phyloP scores from a whole-genome alignment of 2,888 invertebrate species.

The Trissolcus japonicus region DNA sequence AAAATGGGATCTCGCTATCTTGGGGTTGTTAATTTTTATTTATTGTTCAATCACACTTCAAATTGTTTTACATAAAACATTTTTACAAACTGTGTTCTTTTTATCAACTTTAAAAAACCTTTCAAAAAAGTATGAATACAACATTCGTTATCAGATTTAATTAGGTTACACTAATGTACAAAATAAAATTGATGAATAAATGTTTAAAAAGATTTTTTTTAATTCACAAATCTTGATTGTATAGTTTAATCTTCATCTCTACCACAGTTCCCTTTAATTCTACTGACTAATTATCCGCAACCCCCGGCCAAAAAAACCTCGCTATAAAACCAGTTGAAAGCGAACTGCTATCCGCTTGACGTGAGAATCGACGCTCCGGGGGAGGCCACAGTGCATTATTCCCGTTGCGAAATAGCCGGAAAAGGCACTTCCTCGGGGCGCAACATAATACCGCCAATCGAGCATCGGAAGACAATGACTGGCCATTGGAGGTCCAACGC shows the following conservation, averaged over 20 bases:
- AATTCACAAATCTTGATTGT: too few relatives aligned
- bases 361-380: constrained; percentile 28
- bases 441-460: constrained; percentile 50
- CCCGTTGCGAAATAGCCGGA: constrained; percentile 46
- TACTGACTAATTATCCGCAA: constrained; percentile 21
- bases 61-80: too few relatives aligned
- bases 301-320: constrained; percentile 1
- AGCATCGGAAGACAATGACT: constrained; percentile 50
- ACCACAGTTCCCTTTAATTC: constrained; percentile 2
- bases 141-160: too few relatives aligned
- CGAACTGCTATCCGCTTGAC: constrained; percentile 12
- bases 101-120: too few relatives aligned
- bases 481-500: constrained; percentile 52
- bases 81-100: too few relatives aligned
- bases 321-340: constrained; percentile 24
- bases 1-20: not conserved
- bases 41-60: too few relatives aligned
- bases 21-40: not conserved
- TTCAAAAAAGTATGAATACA: too few relatives aligned
- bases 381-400: constrained; percentile 21
- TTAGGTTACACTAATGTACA: too few relatives aligned
- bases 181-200: too few relatives aligned
- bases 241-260: not conserved
- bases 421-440: constrained; percentile 49
- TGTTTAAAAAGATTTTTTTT: too few relatives aligned